Conservation (phyloP, 2,888 invertebrate genomes). For the Cremastinae sp. region DNA sequence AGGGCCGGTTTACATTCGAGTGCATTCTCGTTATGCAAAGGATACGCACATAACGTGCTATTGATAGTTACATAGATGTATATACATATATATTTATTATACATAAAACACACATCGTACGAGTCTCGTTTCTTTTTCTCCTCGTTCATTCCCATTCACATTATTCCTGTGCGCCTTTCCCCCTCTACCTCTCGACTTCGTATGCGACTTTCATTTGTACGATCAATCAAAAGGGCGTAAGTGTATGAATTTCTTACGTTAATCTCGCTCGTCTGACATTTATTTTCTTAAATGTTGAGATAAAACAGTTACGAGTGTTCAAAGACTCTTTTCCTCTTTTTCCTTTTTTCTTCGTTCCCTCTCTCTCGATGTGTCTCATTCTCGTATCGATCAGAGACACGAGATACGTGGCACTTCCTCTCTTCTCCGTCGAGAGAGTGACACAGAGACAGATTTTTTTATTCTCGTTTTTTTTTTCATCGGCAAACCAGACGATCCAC, state of each 20-base stretch:
- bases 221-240: constrained; percentile 2
- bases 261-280: too few species aligned
- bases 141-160: constrained; percentile 31
- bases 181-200: constrained; percentile 44
- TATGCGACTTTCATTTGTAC: constrained; percentile 30
- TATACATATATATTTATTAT: too few species aligned
- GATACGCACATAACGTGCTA: constrained; percentile 2
- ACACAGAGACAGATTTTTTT: too few species aligned
- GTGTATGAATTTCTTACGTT: background rate
- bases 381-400: constrained; percentile 54
- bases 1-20: constrained; percentile 80
- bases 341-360: constrained; percentile 57
- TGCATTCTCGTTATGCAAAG: constrained; percentile 63
- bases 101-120: constrained; percentile 33
- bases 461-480: constrained; percentile 28
- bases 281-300: too few species aligned
- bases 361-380: background rate
- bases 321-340: constrained; percentile 69
- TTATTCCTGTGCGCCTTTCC: background rate
- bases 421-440: constrained; percentile 9
- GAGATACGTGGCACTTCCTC: constrained; percentile 58
- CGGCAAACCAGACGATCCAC: constrained; percentile 64
- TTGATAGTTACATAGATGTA: constrained; percentile 4
- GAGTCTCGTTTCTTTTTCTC: constrained; percentile 50
- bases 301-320: background rate